Evolutionary conservation across 2,888 invertebrate genomes (phyloP), one percentile per base, ranked within the genome.

Genomic region (Plagodis pulveraria): DNA sequence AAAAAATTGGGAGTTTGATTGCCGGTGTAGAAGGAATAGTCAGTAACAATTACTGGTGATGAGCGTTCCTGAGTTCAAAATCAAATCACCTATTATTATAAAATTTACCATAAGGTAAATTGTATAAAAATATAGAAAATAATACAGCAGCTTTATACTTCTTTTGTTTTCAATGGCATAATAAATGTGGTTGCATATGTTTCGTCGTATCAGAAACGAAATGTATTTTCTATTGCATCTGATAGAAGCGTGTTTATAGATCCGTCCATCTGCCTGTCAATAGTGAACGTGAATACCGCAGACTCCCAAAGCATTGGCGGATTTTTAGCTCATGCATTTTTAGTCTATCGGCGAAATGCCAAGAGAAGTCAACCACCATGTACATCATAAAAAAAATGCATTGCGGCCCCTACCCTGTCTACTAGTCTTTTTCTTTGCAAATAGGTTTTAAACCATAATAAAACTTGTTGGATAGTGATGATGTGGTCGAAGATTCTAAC

Each of bases 211-310:
- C 44, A 49, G 49, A 58, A 41, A 54, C 36, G 41, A 49, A n/a
- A n/a, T 41, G 45, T 59, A 59, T 59, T 52, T 54, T 53, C 49
- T 61, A 61, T 42, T 36, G n/a, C 48, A 11, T 45, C 49, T 45
- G 52, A 56, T 61, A 49, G 55, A 48, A 47, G 45, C 48, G 44
- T 52, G 60, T 52, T 52, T 52, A 53, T 22, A 22, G 22, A 22
- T 48, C 52, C 49, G 49, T 56, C 52, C 44, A 44, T 52, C 56
- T 10, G 34, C 40, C 60, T 56, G 60, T 60, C 60, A 61, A 53
- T 56, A 56, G 56, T 5, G 45, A 42, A 45, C 60, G 48, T 45
- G 60, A 56, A 56, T 56, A 61, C 52, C 60, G 45, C 60, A 50
- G 49, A 46, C 52, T 51, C 45, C 35, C 45, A 50, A 56, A 61